Conservation (phyloP, 2,888 invertebrate species). For the Tuberolachnus salignus region DNA sequence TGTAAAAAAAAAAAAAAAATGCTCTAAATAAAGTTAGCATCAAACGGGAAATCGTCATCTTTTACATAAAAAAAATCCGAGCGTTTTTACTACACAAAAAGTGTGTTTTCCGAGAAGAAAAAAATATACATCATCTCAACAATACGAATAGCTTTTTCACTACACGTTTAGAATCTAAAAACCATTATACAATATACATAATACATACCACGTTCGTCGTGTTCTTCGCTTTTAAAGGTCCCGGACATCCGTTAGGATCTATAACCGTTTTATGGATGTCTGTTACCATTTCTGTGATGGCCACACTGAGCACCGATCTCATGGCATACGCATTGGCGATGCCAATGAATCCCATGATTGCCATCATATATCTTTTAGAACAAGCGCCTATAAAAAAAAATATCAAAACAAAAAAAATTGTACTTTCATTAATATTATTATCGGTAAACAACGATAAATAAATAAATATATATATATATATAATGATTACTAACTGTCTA, state of each 20-base stretch:
- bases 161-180: not conserved
- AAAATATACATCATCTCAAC: too few relatives aligned
- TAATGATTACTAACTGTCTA: conserved; percentile 51
- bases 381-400: conserved; percentile 58
- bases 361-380: conserved; percentile 60
- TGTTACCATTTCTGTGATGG: conserved; percentile 64
- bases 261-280: conserved; percentile 59
- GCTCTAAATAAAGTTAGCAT: too few relatives aligned
- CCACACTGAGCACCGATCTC: conserved; percentile 63
- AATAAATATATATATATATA: not conserved
- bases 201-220: conserved; percentile 59
- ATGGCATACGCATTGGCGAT: conserved; percentile 64
- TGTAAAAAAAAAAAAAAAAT: too few relatives aligned
- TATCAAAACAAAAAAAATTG: too few relatives aligned
- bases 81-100: too few relatives aligned
- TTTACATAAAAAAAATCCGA: too few relatives aligned
- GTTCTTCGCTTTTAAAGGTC: conserved; percentile 60
- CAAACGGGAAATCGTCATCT: too few relatives aligned
- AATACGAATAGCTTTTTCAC: too few relatives aligned
- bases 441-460: not conserved
- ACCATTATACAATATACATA: not conserved
- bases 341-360: conserved; percentile 64
- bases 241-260: conserved; percentile 67
- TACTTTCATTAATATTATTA: not conserved
- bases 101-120: too few relatives aligned